Evolutionary conservation across 2,113 vertebrate genomes (phyloP).

Genomic region (Rhabdomys dilectus): DNA sequence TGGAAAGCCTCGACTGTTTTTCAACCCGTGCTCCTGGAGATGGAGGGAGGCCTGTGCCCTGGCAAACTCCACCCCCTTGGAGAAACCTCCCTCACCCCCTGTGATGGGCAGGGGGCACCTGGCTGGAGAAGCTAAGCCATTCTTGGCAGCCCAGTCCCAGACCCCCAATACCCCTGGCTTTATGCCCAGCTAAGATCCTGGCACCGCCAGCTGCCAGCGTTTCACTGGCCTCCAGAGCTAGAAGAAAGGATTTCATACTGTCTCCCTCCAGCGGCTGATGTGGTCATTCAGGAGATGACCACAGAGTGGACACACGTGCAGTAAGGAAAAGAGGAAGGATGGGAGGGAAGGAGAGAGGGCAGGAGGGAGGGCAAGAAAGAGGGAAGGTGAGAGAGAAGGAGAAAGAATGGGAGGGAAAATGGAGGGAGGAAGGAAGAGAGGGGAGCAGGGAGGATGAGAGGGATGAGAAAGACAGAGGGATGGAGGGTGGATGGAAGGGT

Average conservation of each 20-base stretch:
- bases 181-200: background rate
- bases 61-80: background rate
- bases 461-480: background rate
- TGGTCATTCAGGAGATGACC: too few species aligned
- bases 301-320: background rate
- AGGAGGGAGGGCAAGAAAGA: fast-evolving
- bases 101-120: background rate
- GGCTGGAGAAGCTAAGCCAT: background rate
- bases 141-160: background rate
- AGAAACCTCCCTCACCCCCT: background rate
- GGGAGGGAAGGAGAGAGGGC: background rate
- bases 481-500: background rate
- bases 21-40: fast-evolving
- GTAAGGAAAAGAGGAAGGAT: too few species aligned
- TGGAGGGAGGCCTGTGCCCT: fast-evolving
- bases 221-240: fast-evolving
- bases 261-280: background rate
- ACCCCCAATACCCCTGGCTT: background rate
- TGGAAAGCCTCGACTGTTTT: background rate
- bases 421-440: too few species aligned
- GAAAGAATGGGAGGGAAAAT: too few species aligned
- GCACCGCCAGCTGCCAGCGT: background rate
- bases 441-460: fast-evolving
- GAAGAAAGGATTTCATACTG: background rate
- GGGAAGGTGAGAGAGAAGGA: background rate